phyloP scores from a whole-genome alignment of 2,113 vertebrate species.

The Danio rerio region GRCz12tu NC_133188.1:18108501-18109000 shows the following conservation, averaged over 20 bases:
- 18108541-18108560: constrained; percentile 13
- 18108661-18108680: constrained; percentile 14
- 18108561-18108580: constrained; percentile 32
- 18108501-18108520: constrained; percentile 36
- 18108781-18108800: constrained; percentile 62
- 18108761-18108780: constrained; percentile 58
- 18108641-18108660: constrained; percentile 45
- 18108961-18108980: too few relatives aligned
- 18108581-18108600: constrained; percentile 37
- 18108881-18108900: constrained; percentile 32
- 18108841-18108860: constrained; percentile 55
- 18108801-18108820: constrained; percentile 63
- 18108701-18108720: constrained; percentile 62
- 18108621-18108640: constrained; percentile 43
- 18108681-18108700: constrained; percentile 45
- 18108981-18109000: neutral
- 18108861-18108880: constrained; percentile 57
- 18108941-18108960: too few relatives aligned
- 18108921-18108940: neutral
- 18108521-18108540: neutral
- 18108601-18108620: constrained; percentile 34
- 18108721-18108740: constrained; percentile 60
- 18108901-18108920: neutral
- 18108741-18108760: constrained; percentile 72
- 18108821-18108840: constrained; percentile 53